Conservation (phyloP, 2,888 invertebrate species). For the Xylota sylvarum region DNA sequence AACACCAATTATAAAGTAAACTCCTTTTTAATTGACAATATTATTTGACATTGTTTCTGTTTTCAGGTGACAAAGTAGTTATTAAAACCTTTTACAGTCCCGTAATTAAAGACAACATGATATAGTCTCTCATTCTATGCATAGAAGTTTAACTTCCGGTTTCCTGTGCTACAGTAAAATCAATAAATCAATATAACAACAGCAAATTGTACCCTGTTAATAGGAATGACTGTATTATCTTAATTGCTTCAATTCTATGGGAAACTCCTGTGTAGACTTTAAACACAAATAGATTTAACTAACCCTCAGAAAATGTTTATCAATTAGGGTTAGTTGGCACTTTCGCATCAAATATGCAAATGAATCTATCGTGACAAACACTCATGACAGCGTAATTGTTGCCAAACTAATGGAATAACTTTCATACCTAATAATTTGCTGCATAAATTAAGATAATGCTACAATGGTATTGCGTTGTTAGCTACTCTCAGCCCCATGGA, state of each 20-base stretch:
- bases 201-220: not conserved
- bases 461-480: not conserved
- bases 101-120: too few species aligned
- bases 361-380: constrained; percentile 44
- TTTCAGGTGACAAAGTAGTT: too few species aligned
- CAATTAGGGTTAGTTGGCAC: constrained; percentile 53
- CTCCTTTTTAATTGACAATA: too few species aligned
- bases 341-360: constrained; percentile 58
- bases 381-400: constrained; percentile 52
- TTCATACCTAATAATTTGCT: constrained; percentile 56
- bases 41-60: too few species aligned
- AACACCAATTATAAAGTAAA: too few species aligned
- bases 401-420: constrained; percentile 56
- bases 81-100: too few species aligned
- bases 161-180: not conserved
- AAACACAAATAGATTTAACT: constrained; percentile 5
- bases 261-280: not conserved
- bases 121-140: too few species aligned
- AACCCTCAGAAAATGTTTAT: constrained; percentile 31
- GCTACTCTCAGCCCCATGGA: not conserved
- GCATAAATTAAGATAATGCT: constrained; percentile 49
- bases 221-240: constrained; percentile 1
- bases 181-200: not conserved
- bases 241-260: not conserved
- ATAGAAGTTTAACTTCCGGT: too few species aligned